Evolutionary conservation across 2,888 invertebrate genomes (phyloP).

Genomic region (Dioctria linearis): DNA sequence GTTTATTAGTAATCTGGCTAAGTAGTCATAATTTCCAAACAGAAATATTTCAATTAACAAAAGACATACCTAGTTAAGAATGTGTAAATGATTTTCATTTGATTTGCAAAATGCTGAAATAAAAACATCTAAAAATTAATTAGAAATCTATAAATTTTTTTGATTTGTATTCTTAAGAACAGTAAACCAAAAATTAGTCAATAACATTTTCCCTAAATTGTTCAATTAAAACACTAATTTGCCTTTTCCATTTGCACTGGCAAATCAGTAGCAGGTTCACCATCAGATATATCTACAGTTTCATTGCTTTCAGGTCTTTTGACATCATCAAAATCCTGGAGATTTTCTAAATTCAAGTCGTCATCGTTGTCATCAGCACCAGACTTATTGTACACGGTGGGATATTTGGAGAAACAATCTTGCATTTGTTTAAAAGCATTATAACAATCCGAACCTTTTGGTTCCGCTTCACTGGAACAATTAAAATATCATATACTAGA

Average conservation of each 20-base stretch:
- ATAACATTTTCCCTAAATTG: slow-evolving; percentile 38
- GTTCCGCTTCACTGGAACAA: slow-evolving; percentile 81
- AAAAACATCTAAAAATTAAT: background rate
- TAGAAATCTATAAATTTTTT: background rate
- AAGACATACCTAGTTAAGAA: too few species aligned
- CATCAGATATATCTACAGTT: slow-evolving; percentile 60
- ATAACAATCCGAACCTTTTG: slow-evolving; percentile 94
- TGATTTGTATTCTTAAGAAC: too few species aligned
- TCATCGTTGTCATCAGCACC: slow-evolving; percentile 76
- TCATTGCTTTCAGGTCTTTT: slow-evolving; percentile 59
- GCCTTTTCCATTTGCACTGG: slow-evolving; percentile 14
- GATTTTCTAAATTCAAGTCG: slow-evolving; percentile 62
- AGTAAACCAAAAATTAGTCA: background rate
- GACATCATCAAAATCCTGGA: slow-evolving; percentile 61
- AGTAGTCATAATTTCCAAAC: too few species aligned
- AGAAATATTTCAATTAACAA: too few species aligned
- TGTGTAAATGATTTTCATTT: too few species aligned
- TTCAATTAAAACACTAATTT: slow-evolving; percentile 6
- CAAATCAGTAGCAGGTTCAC: slow-evolving; percentile 35
- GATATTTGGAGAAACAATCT: slow-evolving; percentile 89
- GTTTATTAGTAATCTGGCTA: too few species aligned
- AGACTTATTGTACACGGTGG: slow-evolving; percentile 85
- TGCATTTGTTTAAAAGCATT: slow-evolving; percentile 93
- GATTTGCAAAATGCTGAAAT: too few species aligned
- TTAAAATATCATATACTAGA: background rate